Percentiles rank a stretch among this genome's conserved stretches.
These are phyloP conservation scores for Acanthisitta chloris DNA, from an alignment of 2,113 vertebrate species.

Conservation along the genomic window DNA sequence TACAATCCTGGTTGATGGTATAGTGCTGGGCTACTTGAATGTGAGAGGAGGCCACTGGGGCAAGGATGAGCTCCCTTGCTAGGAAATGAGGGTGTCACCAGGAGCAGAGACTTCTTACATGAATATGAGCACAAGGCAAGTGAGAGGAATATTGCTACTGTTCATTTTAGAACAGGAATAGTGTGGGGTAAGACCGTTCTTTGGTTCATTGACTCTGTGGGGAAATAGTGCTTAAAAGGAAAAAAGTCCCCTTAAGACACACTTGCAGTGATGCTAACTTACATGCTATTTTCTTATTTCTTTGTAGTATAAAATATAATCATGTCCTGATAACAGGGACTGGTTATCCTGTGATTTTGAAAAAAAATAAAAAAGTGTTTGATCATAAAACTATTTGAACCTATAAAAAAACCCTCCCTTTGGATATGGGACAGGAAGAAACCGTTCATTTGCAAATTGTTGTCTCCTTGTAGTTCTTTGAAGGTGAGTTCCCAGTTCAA, in stretches of 20 bases:
- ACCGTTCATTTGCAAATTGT: neutral
- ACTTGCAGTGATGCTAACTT: neutral
- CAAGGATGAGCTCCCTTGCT: neutral
- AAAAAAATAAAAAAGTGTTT: neutral
- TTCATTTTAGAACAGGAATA: neutral
- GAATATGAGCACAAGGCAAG: neutral
- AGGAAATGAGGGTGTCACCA: neutral
- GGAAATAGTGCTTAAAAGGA: neutral
- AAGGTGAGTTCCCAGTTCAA: constrained; percentile 16
- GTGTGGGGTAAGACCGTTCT: neutral
- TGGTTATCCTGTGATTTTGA: neutral
- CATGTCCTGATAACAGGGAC: neutral
- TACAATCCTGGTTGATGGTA: neutral
- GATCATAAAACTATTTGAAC: neutral
- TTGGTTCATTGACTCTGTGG: neutral
- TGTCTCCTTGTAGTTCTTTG: constrained; percentile 6
- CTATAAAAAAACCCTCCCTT: neutral
- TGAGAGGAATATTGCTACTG: neutral
- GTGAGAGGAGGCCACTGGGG: neutral
- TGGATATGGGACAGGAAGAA: neutral
- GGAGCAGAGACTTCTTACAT: neutral
- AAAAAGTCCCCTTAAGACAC: neutral
- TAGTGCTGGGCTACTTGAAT: neutral
- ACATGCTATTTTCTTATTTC: neutral
- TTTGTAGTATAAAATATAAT: neutral